A percentile compares a stretch with the other conserved stretches of the same genome.
These are phyloP conservation scores for Ceratosolen solmsi DNA, from an alignment of 1,140 invertebrate genomes.

Conservation along the genomic window DNA sequence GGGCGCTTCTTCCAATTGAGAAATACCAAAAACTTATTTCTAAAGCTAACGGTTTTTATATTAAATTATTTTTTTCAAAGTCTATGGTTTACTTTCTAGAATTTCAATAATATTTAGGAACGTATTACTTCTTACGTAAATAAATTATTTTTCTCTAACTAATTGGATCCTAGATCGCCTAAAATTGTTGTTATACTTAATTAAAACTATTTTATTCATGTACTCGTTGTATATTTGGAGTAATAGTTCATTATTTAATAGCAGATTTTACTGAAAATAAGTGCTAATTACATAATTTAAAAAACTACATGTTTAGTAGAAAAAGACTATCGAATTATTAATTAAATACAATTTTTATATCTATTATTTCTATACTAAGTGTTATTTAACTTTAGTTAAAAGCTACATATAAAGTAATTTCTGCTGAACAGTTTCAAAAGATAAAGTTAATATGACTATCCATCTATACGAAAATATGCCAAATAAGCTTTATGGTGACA, in stretches of 20 bases:
- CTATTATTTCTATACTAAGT: not conserved
- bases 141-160: conserved; percentile 66
- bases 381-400: not conserved
- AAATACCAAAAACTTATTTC: conserved; percentile 68
- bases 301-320: conserved; percentile 31
- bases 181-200: conserved; percentile 50
- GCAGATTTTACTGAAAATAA: conserved; percentile 51
- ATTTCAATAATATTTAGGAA: conserved; percentile 66
- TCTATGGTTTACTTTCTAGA: conserved; percentile 63
- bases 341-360: not conserved
- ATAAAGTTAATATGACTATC: no score
- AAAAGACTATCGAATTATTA: conserved; percentile 11
- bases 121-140: conserved; percentile 61
- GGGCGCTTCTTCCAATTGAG: conserved; percentile 63
- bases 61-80: conserved; percentile 65
- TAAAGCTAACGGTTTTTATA: conserved; percentile 67
- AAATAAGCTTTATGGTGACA: not conserved
- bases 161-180: conserved; percentile 70
- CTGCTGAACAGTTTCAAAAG: not conserved
- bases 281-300: conserved; percentile 29
- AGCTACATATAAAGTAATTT: not conserved
- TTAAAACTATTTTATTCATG: conserved; percentile 43
- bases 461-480: not conserved
- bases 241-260: conserved; percentile 50
- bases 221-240: conserved; percentile 37